These are phyloP conservation scores for Sarcophaga bullata DNA, from an alignment of 1,140 invertebrate species.

Conservation along the genomic window DNA sequence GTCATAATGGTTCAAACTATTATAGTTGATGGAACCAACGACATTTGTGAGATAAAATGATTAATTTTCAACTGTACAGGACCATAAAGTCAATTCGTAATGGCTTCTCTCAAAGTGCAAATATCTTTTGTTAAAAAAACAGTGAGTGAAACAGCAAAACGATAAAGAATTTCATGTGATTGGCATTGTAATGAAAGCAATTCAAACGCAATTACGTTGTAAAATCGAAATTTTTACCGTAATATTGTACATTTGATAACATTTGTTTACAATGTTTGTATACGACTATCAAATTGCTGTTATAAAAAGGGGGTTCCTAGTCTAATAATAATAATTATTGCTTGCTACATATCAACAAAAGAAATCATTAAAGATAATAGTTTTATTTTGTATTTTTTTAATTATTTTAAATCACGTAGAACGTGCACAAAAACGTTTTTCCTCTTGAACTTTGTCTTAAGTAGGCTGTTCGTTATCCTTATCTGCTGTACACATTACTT, in stretches of 20 bases:
- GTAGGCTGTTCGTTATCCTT: not conserved
- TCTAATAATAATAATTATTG: too few relatives aligned
- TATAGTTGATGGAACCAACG: constrained; percentile 48
- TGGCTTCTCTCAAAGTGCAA: not conserved
- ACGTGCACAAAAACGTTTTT: not conserved
- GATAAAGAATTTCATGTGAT: constrained; percentile 52
- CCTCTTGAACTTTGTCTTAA: not conserved
- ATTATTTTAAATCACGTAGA: too few relatives aligned
- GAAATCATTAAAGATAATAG: too few relatives aligned
- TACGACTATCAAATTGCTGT: too few relatives aligned
- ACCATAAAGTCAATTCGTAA: constrained; percentile 44
- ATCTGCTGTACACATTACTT: not conserved
- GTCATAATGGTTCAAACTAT: constrained; percentile 56
- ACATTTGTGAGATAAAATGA: constrained; percentile 13
- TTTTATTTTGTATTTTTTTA: too few relatives aligned
- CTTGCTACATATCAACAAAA: too few relatives aligned
- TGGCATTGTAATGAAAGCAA: not conserved
- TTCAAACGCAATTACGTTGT: not conserved
- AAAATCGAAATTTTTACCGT: not conserved
- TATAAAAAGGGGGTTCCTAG: too few relatives aligned
- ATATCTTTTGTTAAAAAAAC: constrained; percentile 57
- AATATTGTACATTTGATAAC: not conserved
- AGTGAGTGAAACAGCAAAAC: constrained; percentile 52
- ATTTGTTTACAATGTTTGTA: too few relatives aligned
- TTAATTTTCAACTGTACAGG: constrained; percentile 54